Conservation (phyloP, 2,888 invertebrate genomes). For the Xanthia icteritia region DNA sequence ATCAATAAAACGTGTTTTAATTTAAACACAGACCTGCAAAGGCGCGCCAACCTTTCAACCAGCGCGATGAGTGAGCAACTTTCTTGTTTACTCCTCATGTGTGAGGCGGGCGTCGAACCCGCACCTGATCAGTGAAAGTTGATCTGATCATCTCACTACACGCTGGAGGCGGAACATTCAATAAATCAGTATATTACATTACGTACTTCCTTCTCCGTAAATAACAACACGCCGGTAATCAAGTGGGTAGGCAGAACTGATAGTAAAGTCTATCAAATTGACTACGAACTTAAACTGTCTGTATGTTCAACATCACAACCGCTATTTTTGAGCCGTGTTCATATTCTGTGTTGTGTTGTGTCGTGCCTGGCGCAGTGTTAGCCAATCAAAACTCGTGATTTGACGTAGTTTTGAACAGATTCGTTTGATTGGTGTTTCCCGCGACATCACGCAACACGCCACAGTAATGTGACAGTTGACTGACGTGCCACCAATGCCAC, state of each 20-base stretch:
- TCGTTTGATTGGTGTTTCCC: too few relatives aligned
- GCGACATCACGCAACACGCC: too few relatives aligned
- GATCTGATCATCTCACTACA: conserved; percentile 24
- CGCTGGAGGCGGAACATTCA: conserved; percentile 3
- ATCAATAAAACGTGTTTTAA: not conserved
- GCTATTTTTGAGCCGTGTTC: too few relatives aligned
- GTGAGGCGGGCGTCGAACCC: conserved; percentile 40
- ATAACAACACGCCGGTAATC: not conserved
- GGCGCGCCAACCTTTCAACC: conserved; percentile 31
- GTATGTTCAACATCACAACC: too few relatives aligned
- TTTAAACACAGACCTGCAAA: accelerated
- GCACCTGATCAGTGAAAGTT: conserved; percentile 47
- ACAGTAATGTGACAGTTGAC: too few relatives aligned
- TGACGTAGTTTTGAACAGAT: too few relatives aligned
- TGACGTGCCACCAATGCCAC: too few relatives aligned
- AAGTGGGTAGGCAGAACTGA: not conserved
- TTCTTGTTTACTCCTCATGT: conserved; percentile 29
- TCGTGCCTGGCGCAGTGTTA: too few relatives aligned
- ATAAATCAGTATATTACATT: not conserved
- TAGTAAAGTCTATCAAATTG: too few relatives aligned
- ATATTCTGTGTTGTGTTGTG: too few relatives aligned
- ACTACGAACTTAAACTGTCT: too few relatives aligned
- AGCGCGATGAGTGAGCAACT: conserved; percentile 20
- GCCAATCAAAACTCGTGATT: too few relatives aligned
- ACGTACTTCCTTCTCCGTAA: conserved; percentile 1